A percentile compares a stretch with the other conserved stretches of the same genome.
Evolutionary conservation across 2,113 vertebrate species (phyloP).

Genomic region (Chaetodon auriga): DNA sequence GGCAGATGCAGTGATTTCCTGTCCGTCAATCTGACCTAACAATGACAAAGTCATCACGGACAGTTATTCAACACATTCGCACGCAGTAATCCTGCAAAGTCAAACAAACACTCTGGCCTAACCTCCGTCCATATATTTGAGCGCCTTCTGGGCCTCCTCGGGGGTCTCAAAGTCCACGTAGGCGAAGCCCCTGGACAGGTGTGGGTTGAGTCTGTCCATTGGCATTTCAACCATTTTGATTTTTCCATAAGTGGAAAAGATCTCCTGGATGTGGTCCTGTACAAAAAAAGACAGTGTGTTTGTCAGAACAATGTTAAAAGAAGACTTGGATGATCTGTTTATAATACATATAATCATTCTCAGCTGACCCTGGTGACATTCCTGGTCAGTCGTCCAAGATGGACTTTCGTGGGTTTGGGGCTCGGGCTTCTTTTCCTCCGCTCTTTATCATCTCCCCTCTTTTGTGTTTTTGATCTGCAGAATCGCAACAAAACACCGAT

Average conservation of each 20-base stretch:
- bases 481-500: background rate
- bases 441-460: constrained; percentile 96
- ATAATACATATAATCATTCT: background rate
- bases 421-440: constrained; percentile 93
- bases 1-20: constrained; percentile 96
- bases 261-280: constrained; percentile 98
- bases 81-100: background rate
- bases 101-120: background rate
- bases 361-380: constrained; percentile 94
- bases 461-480: constrained; percentile 94
- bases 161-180: constrained; percentile 98
- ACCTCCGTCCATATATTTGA: constrained; percentile 99
- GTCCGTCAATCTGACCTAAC: constrained; percentile 96
- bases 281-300: background rate
- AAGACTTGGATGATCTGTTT: background rate
- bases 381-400: constrained; percentile 94
- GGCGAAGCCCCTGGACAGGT: constrained; percentile 93
- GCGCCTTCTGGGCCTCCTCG: constrained; percentile 95
- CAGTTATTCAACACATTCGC: background rate
- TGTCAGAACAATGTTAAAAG: background rate
- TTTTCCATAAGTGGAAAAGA: constrained; percentile 96
- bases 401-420: constrained; percentile 95
- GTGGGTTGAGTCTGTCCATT: constrained; percentile 90
- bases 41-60: background rate
- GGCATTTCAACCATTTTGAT: constrained; percentile 98